phyloP scores from a whole-genome alignment of 2,888 invertebrate species.

The Eupeodes luniger region DNA sequence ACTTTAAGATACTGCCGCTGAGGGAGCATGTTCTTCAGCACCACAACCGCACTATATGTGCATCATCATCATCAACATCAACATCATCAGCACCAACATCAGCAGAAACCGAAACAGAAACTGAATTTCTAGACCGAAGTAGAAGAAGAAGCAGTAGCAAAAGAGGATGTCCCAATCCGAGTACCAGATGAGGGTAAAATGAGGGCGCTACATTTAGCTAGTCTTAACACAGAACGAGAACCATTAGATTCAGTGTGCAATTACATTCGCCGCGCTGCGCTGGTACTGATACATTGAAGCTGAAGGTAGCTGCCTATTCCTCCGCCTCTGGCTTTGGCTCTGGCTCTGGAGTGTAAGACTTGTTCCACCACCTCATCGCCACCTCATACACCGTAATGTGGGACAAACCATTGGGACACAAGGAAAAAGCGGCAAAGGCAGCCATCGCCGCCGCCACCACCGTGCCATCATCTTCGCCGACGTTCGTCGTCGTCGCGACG shows the following conservation, averaged over 20 bases:
- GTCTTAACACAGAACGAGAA: constrained; percentile 64
- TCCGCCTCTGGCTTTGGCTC: neutral
- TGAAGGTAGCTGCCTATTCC: constrained; percentile 32
- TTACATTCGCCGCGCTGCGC: constrained; percentile 55
- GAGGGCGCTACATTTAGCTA: constrained; percentile 73
- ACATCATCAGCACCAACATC: constrained; percentile 32
- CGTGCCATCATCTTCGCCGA: neutral
- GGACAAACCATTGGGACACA: constrained; percentile 65
- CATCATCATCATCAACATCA: constrained; percentile 29
- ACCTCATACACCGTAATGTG: constrained; percentile 34
- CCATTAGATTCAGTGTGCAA: constrained; percentile 73
- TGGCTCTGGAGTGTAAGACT: constrained; percentile 16
- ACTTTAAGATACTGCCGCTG: neutral
- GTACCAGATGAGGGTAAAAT: constrained; percentile 54
- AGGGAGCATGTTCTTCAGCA: constrained; percentile 42
- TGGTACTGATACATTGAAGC: constrained; percentile 8
- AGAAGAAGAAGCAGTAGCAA: constrained; percentile 1
- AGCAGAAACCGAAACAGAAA: constrained; percentile 14
- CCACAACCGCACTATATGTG: constrained; percentile 13
- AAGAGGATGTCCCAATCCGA: constrained; percentile 55
- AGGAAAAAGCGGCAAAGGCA: constrained; percentile 46
- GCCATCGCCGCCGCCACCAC: neutral
- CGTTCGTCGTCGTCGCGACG: constrained; percentile 28
- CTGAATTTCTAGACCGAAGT: constrained; percentile 25
- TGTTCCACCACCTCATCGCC: neutral